Conservation (phyloP, 2,888 invertebrate species). For the Antitype chi region DNA sequence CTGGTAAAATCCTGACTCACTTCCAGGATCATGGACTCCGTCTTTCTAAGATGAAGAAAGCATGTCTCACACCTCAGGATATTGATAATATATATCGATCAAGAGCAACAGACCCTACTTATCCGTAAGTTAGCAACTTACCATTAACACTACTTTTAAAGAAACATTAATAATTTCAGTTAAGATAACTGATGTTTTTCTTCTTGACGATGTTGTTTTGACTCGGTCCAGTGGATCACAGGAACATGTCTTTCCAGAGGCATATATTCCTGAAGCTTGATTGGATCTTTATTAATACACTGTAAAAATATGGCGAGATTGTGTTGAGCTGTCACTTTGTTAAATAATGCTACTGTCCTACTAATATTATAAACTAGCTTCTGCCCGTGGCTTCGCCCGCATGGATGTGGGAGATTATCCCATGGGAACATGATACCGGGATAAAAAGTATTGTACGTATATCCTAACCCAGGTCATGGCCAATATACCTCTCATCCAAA, state of each 20-base stretch:
- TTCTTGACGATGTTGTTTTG: neutral
- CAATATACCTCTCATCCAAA: too few relatives aligned
- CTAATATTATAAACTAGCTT: too few relatives aligned
- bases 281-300: neutral
- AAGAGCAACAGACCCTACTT: conserved; percentile 85
- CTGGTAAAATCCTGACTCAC: conserved; percentile 94
- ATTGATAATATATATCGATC: conserved; percentile 83
- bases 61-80: conserved; percentile 92
- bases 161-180: neutral
- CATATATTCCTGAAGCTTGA: neutral
- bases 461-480: too few relatives aligned
- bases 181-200: neutral
- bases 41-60: conserved; percentile 94
- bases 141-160: neutral
- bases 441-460: too few relatives aligned
- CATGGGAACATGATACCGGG: too few relatives aligned
- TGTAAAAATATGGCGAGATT: too few relatives aligned
- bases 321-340: too few relatives aligned
- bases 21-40: conserved; percentile 91
- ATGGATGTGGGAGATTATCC: too few relatives aligned
- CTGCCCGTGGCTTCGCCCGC: too few relatives aligned
- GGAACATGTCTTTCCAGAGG: neutral
- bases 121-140: conserved; percentile 89
- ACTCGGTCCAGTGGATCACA: neutral
- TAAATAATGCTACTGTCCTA: too few relatives aligned